A percentile compares a stretch with the other conserved stretches of the same genome.
Evolutionary conservation across 2,888 invertebrate genomes (phyloP).

Genomic region (Patella depressa): DNA sequence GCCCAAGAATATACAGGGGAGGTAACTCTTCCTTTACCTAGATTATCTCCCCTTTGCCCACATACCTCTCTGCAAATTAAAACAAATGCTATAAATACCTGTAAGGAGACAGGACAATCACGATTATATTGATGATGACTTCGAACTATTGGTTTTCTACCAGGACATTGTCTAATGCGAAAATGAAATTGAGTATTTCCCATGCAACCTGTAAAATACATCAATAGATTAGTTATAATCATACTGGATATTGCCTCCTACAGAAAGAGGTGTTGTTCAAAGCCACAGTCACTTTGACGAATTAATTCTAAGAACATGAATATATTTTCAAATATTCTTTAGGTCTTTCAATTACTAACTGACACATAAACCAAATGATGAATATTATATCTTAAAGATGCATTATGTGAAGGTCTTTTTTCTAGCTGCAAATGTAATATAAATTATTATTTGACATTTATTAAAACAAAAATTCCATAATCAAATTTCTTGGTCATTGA

Average conservation of each 20-base stretch:
- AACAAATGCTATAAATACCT: slow-evolving; percentile 53
- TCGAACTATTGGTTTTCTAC: slow-evolving; percentile 72
- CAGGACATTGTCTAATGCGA: slow-evolving; percentile 82
- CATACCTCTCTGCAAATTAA: neutral
- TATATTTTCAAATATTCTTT: neutral
- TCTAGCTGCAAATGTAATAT: neutral
- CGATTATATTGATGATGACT: slow-evolving; percentile 78
- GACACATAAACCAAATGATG: neutral
- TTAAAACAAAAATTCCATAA: no score
- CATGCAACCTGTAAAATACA: slow-evolving; percentile 83
- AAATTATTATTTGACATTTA: neutral
- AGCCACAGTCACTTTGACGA: no score
- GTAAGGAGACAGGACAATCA: slow-evolving; percentile 70
- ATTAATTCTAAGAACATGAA: neutral
- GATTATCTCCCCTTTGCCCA: no score
- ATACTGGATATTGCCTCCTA: neutral
- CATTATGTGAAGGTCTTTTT: no score
- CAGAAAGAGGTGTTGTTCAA: neutral
- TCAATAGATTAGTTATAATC: neutral
- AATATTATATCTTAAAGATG: neutral
- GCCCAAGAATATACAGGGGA: no score
- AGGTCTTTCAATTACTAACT: neutral
- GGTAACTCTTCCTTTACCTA: no score
- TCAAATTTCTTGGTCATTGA: neutral
- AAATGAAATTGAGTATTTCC: slow-evolving; percentile 98